Conservation (phyloP, 2,888 invertebrate species). For the Drosophila tanythrix region DNA sequence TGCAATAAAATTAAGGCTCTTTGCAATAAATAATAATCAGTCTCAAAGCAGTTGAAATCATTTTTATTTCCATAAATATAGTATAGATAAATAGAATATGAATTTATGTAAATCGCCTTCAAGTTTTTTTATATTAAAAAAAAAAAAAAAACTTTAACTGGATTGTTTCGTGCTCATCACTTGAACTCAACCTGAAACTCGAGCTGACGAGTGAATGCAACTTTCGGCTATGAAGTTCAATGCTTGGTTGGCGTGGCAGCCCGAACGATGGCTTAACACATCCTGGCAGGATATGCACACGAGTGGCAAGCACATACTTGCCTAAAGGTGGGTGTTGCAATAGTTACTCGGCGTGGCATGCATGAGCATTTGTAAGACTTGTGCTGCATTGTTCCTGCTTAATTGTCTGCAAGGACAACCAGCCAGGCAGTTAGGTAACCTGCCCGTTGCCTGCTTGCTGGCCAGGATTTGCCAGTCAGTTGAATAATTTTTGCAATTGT, state of each 20-base stretch:
- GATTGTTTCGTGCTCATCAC: neutral
- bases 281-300: conserved; percentile 57
- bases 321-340: neutral
- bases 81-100: neutral
- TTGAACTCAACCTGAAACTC: neutral
- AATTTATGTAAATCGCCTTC: neutral
- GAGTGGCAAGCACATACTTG: conserved; percentile 36
- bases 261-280: conserved; percentile 56
- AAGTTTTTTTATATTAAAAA: too few species aligned
- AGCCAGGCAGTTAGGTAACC: conserved; percentile 20
- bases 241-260: conserved; percentile 23
- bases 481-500: conserved; percentile 71
- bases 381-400: conserved; percentile 72
- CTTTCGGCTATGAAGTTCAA: conserved; percentile 78
- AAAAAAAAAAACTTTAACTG: neutral
- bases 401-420: conserved; percentile 73
- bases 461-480: conserved; percentile 49
- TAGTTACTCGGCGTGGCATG: conserved; percentile 36
- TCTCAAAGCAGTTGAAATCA: neutral
- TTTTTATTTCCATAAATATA: neutral
- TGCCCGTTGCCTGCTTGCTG: conserved; percentile 21
- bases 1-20: neutral
- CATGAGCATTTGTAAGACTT: conserved; percentile 56
- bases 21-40: neutral
- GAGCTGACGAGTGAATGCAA: conserved; percentile 16